Percentiles rank a stretch among this genome's conserved stretches.
Conservation (phyloP, 1,140 invertebrate genomes). For the Sarcophaga peregrina region DNA sequence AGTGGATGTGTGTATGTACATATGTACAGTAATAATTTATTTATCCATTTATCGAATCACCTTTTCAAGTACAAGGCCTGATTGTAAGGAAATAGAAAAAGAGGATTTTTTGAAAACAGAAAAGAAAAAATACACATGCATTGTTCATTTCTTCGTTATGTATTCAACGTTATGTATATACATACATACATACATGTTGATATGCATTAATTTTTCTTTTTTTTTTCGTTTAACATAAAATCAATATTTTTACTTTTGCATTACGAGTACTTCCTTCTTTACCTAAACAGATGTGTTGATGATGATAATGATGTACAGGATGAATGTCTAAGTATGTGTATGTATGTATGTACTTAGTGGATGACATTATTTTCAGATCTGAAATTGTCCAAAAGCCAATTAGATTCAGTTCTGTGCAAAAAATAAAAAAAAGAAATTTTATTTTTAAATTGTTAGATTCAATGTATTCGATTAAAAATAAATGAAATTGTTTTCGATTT, state of each 20-base stretch:
- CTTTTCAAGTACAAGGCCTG: conserved; percentile 27
- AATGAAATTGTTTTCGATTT: too few relatives aligned
- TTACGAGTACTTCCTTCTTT: background rate
- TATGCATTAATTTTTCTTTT: background rate
- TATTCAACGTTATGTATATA: background rate
- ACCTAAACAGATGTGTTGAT: background rate
- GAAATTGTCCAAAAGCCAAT: background rate
- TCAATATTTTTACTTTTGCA: background rate
- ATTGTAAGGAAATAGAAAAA: conserved; percentile 33
- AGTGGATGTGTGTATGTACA: background rate
- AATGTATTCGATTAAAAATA: too few relatives aligned
- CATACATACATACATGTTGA: background rate
- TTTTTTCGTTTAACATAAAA: background rate
- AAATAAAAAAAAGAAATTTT: too few relatives aligned
- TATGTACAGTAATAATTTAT: conserved; percentile 12
- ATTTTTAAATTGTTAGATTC: too few relatives aligned
- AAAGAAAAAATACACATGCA: background rate
- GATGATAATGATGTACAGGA: too few relatives aligned
- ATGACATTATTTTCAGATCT: background rate
- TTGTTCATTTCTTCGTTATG: background rate
- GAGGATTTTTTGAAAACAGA: too few relatives aligned
- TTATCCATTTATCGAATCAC: conserved; percentile 10
- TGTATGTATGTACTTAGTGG: too few relatives aligned
- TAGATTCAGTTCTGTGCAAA: background rate
- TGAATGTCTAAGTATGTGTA: too few relatives aligned